Conservation (phyloP, 2,888 invertebrate genomes). For the Microdon myrmicae region DNA sequence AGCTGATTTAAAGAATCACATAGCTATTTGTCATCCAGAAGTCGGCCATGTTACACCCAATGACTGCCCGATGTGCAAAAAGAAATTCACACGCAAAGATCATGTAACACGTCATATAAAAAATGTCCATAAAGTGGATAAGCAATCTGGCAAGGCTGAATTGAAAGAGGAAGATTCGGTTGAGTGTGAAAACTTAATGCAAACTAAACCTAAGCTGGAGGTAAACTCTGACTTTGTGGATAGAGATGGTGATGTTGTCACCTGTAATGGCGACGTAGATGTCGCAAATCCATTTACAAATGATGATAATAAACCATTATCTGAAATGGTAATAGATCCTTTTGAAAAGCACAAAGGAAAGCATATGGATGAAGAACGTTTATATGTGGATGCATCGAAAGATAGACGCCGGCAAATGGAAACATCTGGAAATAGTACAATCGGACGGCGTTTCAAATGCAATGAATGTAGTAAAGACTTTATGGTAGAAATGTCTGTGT, state of each 20-base stretch:
- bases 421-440: too few species aligned
- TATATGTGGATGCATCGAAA: too few species aligned
- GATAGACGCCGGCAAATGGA: too few species aligned
- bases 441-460: too few species aligned
- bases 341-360: conserved; percentile 2
- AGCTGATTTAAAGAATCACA: conserved; percentile 67
- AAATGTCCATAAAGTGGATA: conserved; percentile 61
- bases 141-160: too few species aligned
- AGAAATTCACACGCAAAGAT: conserved; percentile 67
- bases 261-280: conserved; percentile 24
- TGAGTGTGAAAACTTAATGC: too few species aligned
- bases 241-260: not conserved
- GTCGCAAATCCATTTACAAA: conserved; percentile 60
- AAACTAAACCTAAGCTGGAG: too few species aligned
- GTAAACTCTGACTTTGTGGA: conserved; percentile 7
- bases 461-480: too few species aligned
- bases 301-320: conserved; percentile 53
- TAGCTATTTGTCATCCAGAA: conserved; percentile 56
- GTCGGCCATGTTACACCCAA: conserved; percentile 27
- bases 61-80: conserved; percentile 66
- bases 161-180: too few species aligned
- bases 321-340: too few species aligned
- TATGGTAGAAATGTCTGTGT: too few species aligned
- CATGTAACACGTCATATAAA: conserved; percentile 68
- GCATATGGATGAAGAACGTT: too few species aligned